Evolutionary conservation across 2,888 invertebrate species (phyloP).

Genomic region (Hipparchia sbordonii): DNA sequence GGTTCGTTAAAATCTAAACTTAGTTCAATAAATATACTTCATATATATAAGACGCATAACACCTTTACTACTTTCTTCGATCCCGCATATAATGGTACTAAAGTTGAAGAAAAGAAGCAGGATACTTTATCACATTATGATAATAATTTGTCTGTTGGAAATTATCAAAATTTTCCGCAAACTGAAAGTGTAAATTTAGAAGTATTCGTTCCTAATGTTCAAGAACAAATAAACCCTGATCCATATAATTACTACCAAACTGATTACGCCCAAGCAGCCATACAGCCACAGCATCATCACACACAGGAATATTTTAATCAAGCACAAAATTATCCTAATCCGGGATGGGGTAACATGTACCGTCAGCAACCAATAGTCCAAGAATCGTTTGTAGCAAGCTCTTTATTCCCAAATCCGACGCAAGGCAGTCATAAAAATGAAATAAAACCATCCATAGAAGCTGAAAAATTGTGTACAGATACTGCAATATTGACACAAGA

Average conservation of each 20-base stretch:
- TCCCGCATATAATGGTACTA: constrained; percentile 65
- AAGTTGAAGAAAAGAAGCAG: constrained; percentile 46
- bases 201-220: constrained; percentile 37
- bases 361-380: constrained; percentile 6
- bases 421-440: background rate
- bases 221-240: constrained; percentile 16
- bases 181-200: constrained; percentile 38
- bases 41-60: constrained; percentile 68
- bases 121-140: constrained; percentile 34
- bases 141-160: constrained; percentile 12
- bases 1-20: constrained; percentile 77
- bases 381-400: background rate
- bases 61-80: constrained; percentile 77
- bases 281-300: constrained; percentile 27
- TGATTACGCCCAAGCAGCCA: constrained; percentile 2
- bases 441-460: background rate
- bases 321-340: constrained; percentile 18
- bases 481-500: background rate
- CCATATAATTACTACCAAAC: constrained; percentile 16
- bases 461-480: background rate
- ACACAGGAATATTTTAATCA: constrained; percentile 24
- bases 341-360: constrained; percentile 20
- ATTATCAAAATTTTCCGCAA: constrained; percentile 29
- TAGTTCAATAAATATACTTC: constrained; percentile 64
- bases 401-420: background rate